These are phyloP conservation scores for Spodoptera littoralis DNA, from an alignment of 2,888 invertebrate species.

Conservation along the genomic window DNA sequence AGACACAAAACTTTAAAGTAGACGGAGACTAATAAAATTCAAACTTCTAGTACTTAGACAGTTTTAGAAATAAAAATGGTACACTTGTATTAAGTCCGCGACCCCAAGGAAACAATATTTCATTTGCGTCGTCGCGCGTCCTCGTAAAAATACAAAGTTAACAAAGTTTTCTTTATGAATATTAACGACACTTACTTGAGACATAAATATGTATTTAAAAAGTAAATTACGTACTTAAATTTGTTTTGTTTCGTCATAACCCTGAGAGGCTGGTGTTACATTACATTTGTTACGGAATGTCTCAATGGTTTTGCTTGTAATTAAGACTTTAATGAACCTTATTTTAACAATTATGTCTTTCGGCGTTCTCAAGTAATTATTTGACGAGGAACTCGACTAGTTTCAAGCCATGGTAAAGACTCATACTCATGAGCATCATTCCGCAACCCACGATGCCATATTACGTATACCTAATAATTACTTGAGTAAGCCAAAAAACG, in stretches of 20 bases:
- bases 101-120: slow-evolving; percentile 59
- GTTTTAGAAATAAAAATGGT: slow-evolving; percentile 29
- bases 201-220: slow-evolving; percentile 60
- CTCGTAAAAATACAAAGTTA: slow-evolving; percentile 61
- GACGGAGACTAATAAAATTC: neutral
- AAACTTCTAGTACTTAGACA: neutral
- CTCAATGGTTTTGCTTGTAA: no score
- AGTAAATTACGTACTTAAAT: slow-evolving; percentile 54
- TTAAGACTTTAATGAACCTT: no score
- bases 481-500: no score
- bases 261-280: slow-evolving; percentile 21
- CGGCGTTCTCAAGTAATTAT: no score
- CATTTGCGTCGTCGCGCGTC: slow-evolving; percentile 55
- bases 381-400: no score
- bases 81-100: slow-evolving; percentile 39
- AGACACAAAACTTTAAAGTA: neutral
- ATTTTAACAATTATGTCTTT: no score
- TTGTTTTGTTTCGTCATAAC: slow-evolving; percentile 36
- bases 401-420: no score
- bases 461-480: no score
- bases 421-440: no score
- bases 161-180: slow-evolving; percentile 61
- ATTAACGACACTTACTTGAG: slow-evolving; percentile 58
- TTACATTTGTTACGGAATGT: slow-evolving; percentile 14
- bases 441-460: no score